Evolutionary conservation across 2,113 vertebrate species (phyloP).

Genomic region (Corythaixoides concolor): DNA sequence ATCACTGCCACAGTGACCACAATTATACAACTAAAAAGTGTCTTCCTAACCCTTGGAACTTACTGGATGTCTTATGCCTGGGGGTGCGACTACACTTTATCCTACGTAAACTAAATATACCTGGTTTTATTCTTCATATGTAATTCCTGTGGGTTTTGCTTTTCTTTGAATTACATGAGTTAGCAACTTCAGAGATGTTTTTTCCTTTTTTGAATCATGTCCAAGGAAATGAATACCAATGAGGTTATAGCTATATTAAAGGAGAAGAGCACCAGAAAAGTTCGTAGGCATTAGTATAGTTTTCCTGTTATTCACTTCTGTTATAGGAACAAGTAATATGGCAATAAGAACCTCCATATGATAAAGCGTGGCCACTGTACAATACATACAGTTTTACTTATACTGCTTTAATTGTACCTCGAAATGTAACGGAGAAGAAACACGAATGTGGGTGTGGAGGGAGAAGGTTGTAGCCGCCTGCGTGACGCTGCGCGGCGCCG

Average conservation of each 20-base stretch:
- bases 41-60: background rate
- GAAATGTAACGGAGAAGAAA: background rate
- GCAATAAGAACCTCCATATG: background rate
- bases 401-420: background rate
- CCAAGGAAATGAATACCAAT: background rate
- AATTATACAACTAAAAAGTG: background rate
- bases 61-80: background rate
- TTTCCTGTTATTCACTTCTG: background rate
- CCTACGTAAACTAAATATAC: background rate
- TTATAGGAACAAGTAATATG: background rate
- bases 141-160: background rate
- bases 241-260: background rate
- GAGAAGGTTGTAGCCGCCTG: no score
- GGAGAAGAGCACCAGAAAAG: background rate
- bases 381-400: background rate
- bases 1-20: background rate
- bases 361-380: background rate
- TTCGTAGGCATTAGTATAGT: background rate
- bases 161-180: background rate
- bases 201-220: background rate
- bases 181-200: background rate
- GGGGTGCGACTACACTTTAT: background rate
- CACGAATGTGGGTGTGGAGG: background rate
- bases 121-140: background rate
- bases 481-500: rapidly evolving